These are phyloP conservation scores for Ophiothrix spiculata DNA, from an alignment of 35 echinoderm and acorn worm genomes.

Conservation along the genomic window DNA sequence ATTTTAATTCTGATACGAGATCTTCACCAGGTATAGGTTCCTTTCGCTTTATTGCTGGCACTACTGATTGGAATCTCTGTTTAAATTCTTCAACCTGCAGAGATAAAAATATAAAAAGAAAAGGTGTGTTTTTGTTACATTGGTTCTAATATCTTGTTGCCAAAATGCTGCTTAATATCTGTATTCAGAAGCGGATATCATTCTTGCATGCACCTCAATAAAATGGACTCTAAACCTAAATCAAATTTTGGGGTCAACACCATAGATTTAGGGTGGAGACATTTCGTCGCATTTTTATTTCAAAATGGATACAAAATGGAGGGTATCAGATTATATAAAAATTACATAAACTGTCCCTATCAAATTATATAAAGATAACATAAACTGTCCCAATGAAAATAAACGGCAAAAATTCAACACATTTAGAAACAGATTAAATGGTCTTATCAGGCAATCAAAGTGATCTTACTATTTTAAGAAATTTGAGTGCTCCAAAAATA, in stretches of 20 bases:
- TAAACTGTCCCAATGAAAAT: no score
- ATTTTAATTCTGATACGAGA: not conserved
- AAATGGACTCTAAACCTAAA: not conserved
- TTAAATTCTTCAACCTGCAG: constrained; percentile 76
- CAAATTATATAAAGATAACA: no score
- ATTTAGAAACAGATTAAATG: no score
- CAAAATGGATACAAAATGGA: no score
- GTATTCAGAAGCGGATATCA: not conserved
- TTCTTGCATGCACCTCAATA: not conserved
- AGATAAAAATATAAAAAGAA: not conserved
- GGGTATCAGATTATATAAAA: no score
- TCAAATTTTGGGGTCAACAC: not conserved
- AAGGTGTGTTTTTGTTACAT: not conserved
- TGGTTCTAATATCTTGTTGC: not conserved
- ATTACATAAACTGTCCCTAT: no score
- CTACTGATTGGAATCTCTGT: constrained; percentile 72
- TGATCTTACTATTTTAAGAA: no score
- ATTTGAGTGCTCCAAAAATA: no score
- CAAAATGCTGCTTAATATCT: not conserved
- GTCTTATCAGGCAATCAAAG: no score
- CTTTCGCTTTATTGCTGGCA: constrained; percentile 59
- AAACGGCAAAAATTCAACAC: no score
- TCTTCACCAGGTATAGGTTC: not conserved
- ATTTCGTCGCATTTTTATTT: not conserved
- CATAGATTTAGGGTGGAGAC: not conserved